Base-by-base conservation (phyloP, 1,140 invertebrate species). In the Lepidurus arcticus region DNA sequence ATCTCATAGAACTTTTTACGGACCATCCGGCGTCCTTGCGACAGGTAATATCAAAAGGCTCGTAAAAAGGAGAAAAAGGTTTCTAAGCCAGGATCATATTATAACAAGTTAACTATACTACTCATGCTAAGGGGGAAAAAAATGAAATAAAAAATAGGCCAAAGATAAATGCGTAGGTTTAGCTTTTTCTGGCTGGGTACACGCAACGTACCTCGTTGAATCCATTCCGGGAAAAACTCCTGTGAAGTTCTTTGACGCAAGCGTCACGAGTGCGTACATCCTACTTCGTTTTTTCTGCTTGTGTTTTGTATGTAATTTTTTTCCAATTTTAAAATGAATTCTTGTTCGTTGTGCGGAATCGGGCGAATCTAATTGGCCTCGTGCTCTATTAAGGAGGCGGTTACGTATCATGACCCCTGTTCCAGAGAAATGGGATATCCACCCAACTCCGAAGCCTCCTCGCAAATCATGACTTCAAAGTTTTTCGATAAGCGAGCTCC, bases 351-450 rank as follows among this genome's bases (percentile, higher is more conserved):
- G n/a, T 13, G 16, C 53, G 53, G 21, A 65, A 65, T 65, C 53
- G 13, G 53, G 9, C 21, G 21, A 65, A 65, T 65, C 53, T n/a
- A 16, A 65, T 9, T 16, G 53, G 7, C 16, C 53, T 16, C 53
- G 53, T 65, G 53, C 53, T 65, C 53, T 65, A 65, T 65, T 65
- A 65, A 65, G n/a, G 16, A 65, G 53, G 53, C 53, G 53, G 53
- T 13, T n/a, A 65, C 53, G 53, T 65, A 65, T 65, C 53, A 65
- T 65, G 53, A 21, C 21, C 53, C 16, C 21, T 21, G 21, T 13
- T 65, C 53, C 1, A 65, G 21, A 13, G 53, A 65, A 65, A 65
- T 65, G 8, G 16, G 53, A 65, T 65, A 65, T 21, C 13, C 10
- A 13, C 16, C 16, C 16, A 65, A 10, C 7, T 10, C 10, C 16